Base-by-base conservation (phyloP, 2,888 invertebrate genomes). In the Taphrorychus bicolor region DNA sequence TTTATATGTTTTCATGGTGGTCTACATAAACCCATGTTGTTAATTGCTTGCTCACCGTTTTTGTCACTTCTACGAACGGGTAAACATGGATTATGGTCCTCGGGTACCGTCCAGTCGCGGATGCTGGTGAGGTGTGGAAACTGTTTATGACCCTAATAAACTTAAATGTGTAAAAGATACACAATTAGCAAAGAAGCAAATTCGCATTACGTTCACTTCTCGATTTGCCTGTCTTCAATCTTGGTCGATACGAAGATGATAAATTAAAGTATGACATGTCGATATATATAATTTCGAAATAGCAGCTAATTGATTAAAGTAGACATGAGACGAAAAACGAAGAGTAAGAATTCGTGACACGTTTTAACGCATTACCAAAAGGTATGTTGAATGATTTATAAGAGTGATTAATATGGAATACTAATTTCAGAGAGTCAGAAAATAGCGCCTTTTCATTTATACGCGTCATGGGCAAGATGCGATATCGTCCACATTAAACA, bases 61-160 rank as follows among this genome's bases (percentile, higher is more conserved):
- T 67, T 67, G 67, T 67, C 67, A 67, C 61, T 67, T 62, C 67
- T 62, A 23, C 32, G 67, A 67, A 67, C 60, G 49, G 49, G 60
- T 66, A 66, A 66, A 66, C 62, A 62, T 58, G 67, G 67, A 67
- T 61, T 62, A 45, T 45, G 45, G 45, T 45, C 7, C 45, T 7
- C 16, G 45, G 52, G 19, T 21, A 16, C n/a, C 7, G 67, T 62
- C 42, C 62, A 58, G 58, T 21, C 66, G 59, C 32, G 7, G 11
- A 19, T 40, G 57, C 48, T 59, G 21, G 60, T 42, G 57, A 66
- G 66, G 66, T 61, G 66, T 61, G 66, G 61, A 66, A 61, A 66
- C 57, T 61, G 56, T 66, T 66, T 32, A 32, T 11, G 32, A 32
- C 32, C 11, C 32, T 3, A 11, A 1, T 32, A 3, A n/a, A n/a